Evolutionary conservation across 1,140 invertebrate genomes (phyloP), one percentile per base, ranked within the genome.

Genomic region (Neodiprion virginianus): DNA sequence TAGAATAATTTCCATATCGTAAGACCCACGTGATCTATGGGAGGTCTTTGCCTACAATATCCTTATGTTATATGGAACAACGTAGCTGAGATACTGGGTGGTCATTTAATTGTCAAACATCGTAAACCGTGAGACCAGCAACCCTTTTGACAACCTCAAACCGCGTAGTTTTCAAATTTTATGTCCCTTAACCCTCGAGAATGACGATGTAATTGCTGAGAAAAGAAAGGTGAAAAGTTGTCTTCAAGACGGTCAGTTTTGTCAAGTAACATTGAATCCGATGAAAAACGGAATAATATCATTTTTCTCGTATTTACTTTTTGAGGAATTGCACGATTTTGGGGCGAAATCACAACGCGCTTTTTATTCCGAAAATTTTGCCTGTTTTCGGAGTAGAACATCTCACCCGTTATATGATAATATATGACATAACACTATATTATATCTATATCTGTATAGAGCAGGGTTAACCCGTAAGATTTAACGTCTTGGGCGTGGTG

Each of bases 1-100:
- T 61, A 61, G 53, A 83, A 85, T 85, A 83, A 86, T 85, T 86
- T 86, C 80, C 84, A 85, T 86, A 84, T 83, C 79, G 79, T 83
- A 81, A 83, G 79, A 81, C 79, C 76, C 68, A 71, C 47, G 70
- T 85, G 83, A 85, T 86, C 81, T 85, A 85, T 83, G 81, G 81
- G 78, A 50, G 76, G 76, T 77, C 79, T 82, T 82, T 72, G 76
- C 79, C 75, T 79, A 81, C 78, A 84, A 84, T 85, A 81, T 82
- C 78, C 79, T 69, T 69, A 69, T 69, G 76, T 71, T 76, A 77
- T 72, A 75, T 66, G 14, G 47, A 75, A 50, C 61, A 76, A 75
- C 73, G 68, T 74, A 75, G 28, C 28, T 4, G n/a, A 4, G 4
- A 5, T 81, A 76, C 53, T 17, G 53, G 53, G 53, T 61, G 53